Evolutionary conservation across 2,888 invertebrate genomes (phyloP).

Genomic region (Plagodis dolabraria): DNA sequence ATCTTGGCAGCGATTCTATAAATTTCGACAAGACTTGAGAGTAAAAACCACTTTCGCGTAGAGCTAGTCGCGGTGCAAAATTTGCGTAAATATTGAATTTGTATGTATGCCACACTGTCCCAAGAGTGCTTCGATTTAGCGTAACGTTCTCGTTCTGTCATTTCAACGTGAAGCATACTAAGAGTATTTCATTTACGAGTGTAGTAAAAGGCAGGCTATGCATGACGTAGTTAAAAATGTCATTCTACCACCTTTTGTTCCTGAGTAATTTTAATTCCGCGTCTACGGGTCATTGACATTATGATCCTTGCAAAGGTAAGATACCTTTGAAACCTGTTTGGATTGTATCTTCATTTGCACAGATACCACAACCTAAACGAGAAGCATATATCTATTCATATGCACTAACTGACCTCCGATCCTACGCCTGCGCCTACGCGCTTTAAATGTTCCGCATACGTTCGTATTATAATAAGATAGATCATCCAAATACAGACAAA

Average conservation of each 20-base stretch:
- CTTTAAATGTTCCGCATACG: constrained; percentile 58
- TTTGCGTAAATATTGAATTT: constrained; percentile 30
- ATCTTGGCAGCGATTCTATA: constrained; percentile 3
- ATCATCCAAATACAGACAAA: constrained; percentile 35
- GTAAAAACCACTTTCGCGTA: constrained; percentile 21
- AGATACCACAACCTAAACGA: constrained; percentile 6
- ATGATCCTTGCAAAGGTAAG: constrained; percentile 1
- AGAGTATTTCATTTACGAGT: too few species aligned
- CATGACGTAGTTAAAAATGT: background rate
- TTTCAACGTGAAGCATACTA: background rate
- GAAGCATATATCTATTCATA: constrained; percentile 31
- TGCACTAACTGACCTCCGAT: constrained; percentile 45
- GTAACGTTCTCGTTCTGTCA: constrained; percentile 32
- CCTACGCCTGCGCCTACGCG: constrained; percentile 39
- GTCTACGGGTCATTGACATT: constrained; percentile 20
- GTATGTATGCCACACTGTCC: constrained; percentile 29
- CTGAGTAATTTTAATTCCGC: background rate
- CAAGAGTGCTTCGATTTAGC: constrained; percentile 29
- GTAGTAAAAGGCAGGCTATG: too few species aligned
- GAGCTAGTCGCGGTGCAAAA: constrained; percentile 12
- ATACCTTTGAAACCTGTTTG: constrained; percentile 35
- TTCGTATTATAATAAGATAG: too few species aligned
- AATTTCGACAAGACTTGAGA: constrained; percentile 11
- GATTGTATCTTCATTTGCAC: constrained; percentile 21
- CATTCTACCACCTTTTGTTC: background rate